Evolutionary conservation across 2,888 invertebrate species (phyloP).

Genomic region (Lydus trimaculatus): DNA sequence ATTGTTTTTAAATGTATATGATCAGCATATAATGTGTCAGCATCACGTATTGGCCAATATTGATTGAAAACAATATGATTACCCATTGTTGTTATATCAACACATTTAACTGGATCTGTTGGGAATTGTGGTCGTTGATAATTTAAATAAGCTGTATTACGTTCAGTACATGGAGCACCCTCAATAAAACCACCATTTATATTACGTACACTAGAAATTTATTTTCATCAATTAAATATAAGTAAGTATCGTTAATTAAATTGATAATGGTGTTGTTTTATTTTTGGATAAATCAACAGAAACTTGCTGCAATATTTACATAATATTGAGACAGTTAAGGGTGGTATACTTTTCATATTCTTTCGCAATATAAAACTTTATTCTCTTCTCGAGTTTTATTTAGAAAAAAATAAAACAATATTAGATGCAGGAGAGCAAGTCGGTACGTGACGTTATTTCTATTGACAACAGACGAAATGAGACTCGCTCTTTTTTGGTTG

Average conservation of each 20-base stretch:
- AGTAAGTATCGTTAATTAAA: not conserved
- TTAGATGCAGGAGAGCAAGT: not conserved
- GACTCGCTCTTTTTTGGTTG: not conserved
- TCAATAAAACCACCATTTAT: conserved; percentile 24
- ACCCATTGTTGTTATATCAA: conserved; percentile 50
- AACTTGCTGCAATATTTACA: too few species aligned
- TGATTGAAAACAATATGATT: conserved; percentile 27
- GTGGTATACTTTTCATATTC: not conserved
- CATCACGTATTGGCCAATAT: conserved; percentile 27
- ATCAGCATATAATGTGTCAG: conserved; percentile 52
- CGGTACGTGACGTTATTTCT: not conserved
- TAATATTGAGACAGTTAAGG: not conserved
- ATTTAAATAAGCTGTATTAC: conserved; percentile 51
- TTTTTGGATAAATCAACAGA: not conserved
- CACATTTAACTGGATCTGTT: conserved; percentile 42
- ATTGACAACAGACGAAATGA: not conserved
- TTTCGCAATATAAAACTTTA: not conserved
- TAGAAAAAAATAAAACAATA: not conserved
- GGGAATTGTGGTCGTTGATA: conserved; percentile 36
- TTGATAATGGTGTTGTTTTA: not conserved
- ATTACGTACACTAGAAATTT: not conserved
- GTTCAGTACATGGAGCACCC: conserved; percentile 51
- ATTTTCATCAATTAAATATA: not conserved
- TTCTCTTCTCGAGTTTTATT: not conserved
- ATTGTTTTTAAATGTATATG: conserved; percentile 46